phyloP scores from a whole-genome alignment of 2,797 vertebrate species.

The Artibeus jamaicensis region DNA sequence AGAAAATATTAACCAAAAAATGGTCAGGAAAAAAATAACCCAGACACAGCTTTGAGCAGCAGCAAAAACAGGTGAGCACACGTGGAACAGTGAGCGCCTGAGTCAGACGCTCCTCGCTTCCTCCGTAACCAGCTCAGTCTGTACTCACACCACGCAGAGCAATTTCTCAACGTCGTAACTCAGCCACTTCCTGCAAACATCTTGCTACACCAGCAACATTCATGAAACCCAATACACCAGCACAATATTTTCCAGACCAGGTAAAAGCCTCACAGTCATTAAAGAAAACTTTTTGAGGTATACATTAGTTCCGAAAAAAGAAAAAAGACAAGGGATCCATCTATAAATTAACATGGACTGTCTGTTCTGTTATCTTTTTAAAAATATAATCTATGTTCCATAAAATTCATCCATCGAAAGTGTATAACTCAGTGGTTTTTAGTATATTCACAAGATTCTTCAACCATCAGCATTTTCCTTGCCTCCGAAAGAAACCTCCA shows the following conservation, averaged over 20 bases:
- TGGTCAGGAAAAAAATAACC: not conserved
- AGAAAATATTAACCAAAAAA: not conserved
- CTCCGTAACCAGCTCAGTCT: slow-evolving; percentile 19
- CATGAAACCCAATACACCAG: slow-evolving; percentile 32
- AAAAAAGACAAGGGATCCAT: not conserved
- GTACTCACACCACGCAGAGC: not conserved
- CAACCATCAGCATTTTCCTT: not conserved
- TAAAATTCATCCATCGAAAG: not conserved
- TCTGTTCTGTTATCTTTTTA: not conserved
- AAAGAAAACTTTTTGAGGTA: not conserved
- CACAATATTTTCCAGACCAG: slow-evolving; percentile 63
- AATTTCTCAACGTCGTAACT: slow-evolving; percentile 65
- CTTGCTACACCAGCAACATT: slow-evolving; percentile 34
- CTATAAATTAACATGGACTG: not conserved
- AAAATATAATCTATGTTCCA: not conserved
- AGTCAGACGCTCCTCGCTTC: slow-evolving; percentile 17
- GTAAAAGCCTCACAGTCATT: not conserved
- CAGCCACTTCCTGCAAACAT: slow-evolving; percentile 66
- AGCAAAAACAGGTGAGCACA: slow-evolving; percentile 23
- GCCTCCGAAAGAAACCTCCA: not conserved
- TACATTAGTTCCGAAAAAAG: not conserved
- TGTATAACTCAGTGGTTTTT: not conserved
- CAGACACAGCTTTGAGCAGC: not conserved
- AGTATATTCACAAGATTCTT: not conserved
- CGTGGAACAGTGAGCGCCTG: not conserved